These are phyloP conservation scores for Drosophila ficusphila DNA, from an alignment of 1,140 invertebrate species.

Conservation along the genomic window DNA sequence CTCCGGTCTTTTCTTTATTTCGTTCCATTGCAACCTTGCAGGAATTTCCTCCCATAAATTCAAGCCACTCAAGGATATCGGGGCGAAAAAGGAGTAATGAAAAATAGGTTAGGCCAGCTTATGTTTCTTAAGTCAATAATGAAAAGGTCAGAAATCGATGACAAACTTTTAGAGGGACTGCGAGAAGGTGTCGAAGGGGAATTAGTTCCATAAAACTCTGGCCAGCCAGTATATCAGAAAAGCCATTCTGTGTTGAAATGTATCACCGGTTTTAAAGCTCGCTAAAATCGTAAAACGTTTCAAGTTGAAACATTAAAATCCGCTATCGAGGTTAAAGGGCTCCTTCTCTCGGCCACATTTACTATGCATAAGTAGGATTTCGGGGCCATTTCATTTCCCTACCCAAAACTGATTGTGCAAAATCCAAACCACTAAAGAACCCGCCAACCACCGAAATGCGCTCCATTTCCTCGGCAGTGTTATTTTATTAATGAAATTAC, in stretches of 20 bases:
- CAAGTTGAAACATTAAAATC: not conserved
- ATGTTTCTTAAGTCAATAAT: constrained; percentile 37
- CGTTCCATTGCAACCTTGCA: constrained; percentile 30
- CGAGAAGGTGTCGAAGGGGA: not conserved
- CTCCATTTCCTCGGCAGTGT: constrained; percentile 31
- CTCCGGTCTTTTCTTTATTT: constrained; percentile 6
- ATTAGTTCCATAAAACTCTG: constrained; percentile 12
- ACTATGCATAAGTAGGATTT: constrained; percentile 33
- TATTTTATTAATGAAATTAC: constrained; percentile 79
- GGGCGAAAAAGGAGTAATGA: constrained; percentile 25
- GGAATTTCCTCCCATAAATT: constrained; percentile 41
- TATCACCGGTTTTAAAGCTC: not conserved
- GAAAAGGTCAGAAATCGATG: constrained; percentile 43
- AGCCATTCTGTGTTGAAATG: not conserved
- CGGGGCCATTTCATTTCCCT: constrained; percentile 9
- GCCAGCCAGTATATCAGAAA: not conserved
- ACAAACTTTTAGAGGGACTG: constrained; percentile 11
- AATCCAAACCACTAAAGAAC: constrained; percentile 36
- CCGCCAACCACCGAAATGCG: constrained; percentile 32
- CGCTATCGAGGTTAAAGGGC: not conserved
- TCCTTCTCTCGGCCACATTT: constrained; percentile 7
- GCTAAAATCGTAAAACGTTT: not conserved
- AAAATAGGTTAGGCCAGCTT: constrained; percentile 39
- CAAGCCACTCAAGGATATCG: constrained; percentile 25
- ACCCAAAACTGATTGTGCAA: constrained; percentile 27